Evolutionary conservation across 2,797 vertebrate species (phyloP).

Genomic region (Simalia tracyae): DNA sequence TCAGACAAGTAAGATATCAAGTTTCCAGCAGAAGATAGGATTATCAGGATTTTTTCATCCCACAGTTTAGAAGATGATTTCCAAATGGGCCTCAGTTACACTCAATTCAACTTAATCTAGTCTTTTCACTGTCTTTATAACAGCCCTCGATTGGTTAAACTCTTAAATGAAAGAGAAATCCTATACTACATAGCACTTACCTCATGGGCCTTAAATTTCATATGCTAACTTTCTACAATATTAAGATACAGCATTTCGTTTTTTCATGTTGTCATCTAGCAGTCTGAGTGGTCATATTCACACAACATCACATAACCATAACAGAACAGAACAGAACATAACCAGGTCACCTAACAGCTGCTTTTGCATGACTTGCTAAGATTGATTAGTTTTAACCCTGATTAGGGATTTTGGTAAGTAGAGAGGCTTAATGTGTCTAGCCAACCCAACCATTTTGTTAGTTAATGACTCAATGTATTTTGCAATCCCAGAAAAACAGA

Average conservation of each 20-base stretch:
- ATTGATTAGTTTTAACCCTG: background rate
- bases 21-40: background rate
- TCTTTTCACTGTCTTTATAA: background rate
- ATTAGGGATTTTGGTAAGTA: background rate
- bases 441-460: background rate
- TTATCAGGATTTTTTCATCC: background rate
- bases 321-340: too few relatives aligned
- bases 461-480: background rate
- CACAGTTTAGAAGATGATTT: background rate
- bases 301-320: too few relatives aligned
- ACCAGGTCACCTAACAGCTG: background rate
- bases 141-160: background rate
- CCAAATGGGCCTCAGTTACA: background rate
- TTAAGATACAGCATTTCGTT: background rate
- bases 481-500: background rate
- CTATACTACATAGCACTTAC: background rate
- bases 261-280: background rate
- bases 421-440: background rate
- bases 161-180: background rate
- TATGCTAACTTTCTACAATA: background rate
- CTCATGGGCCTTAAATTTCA: background rate
- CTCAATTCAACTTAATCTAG: background rate
- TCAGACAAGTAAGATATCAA: background rate
- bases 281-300: background rate
- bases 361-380: background rate